Evolutionary conservation across 2,113 vertebrate genomes (phyloP), one percentile per base, ranked within the genome.

Genomic region (Triplophysa siluroides): DNA sequence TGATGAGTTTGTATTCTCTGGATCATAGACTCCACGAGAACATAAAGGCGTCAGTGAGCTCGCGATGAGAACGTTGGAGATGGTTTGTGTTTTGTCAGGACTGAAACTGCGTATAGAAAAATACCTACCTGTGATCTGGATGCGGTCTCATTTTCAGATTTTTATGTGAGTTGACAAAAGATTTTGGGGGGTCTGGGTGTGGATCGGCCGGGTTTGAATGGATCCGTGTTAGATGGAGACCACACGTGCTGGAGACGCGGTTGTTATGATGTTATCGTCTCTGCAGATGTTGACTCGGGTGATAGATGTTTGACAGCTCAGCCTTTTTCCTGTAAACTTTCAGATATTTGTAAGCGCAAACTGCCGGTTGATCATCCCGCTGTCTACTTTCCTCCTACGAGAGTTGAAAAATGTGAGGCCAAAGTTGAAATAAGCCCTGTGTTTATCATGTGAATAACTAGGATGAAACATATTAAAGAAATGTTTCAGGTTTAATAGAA

Each of bases 1-100:
- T 90, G 88, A 86, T 92, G 88, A 93, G 91, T 90, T 92, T 92
- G 91, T 93, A 91, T 81, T 87, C 93, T 95, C 93, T 94, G 93
- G 93, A 92, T 95, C 92, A 79, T 79, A 78, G 88, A 83, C 87
- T 88, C 79, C 73, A 78, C 61, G 56, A 50, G 50, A 63, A 77
- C 62, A 56, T 87, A 91, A 90, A 92, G 92, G 92, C 91, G 87
- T 85, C 61, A 81, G 67, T 89, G 90, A 91, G 90, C 88, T 54
- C 18, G 29, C 26, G 56, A 41, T 69, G 33, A 16, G 62, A 26
- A 12, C n/a, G 12, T 41, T 24, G n/a, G n/a, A 60, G 54, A 50
- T 33, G 33, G 54, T 38, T 5, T 8, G 4, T 16, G 14, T 52
- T n/a, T n/a, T 5, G 50, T 16, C 13, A 52, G 5, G 50, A 18